Conservation (phyloP, 2,797 vertebrate genomes). For the Sebastes elongatus region DNA sequence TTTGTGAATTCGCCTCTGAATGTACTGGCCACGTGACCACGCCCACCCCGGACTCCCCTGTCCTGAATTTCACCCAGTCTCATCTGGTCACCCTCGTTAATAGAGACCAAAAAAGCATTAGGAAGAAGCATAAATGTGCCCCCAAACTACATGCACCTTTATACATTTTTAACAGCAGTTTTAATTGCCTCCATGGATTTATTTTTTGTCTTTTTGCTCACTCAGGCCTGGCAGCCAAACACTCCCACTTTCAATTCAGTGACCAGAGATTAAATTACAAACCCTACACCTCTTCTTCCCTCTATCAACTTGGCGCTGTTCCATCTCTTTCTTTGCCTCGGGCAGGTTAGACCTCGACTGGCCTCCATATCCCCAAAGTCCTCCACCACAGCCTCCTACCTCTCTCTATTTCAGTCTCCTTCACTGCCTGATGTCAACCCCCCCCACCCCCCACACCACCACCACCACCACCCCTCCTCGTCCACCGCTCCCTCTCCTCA, state of each 20-base stretch:
- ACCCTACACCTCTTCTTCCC: slow-evolving; percentile 32
- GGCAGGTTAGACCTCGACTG: slow-evolving; percentile 35
- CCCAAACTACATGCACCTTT: slow-evolving; percentile 4
- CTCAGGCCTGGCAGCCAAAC: slow-evolving; percentile 33
- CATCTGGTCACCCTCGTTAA: not conserved
- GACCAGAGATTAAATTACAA: slow-evolving; percentile 70
- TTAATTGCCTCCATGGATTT: slow-evolving; percentile 33
- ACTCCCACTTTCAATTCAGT: slow-evolving; percentile 60
- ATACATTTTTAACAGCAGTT: slow-evolving; percentile 7
- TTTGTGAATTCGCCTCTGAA: too few relatives aligned
- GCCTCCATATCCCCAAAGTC: slow-evolving; percentile 45
- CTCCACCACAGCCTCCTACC: slow-evolving; percentile 23
- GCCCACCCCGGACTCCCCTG: not conserved
- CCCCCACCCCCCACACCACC: not conserved
- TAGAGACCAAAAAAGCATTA: not conserved
- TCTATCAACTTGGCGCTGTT: slow-evolving; percentile 48
- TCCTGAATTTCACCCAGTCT: not conserved
- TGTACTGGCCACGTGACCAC: not conserved
- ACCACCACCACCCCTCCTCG: not conserved
- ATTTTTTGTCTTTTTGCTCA: not conserved
- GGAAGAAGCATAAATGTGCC: not conserved
- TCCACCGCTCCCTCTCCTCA: not conserved
- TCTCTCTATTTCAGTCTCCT: slow-evolving; percentile 36
- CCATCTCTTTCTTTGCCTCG: slow-evolving; percentile 40
- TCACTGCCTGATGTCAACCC: slow-evolving; percentile 3